Conservation (phyloP, 2,113 vertebrate species). For the Alectura lathami region DNA sequence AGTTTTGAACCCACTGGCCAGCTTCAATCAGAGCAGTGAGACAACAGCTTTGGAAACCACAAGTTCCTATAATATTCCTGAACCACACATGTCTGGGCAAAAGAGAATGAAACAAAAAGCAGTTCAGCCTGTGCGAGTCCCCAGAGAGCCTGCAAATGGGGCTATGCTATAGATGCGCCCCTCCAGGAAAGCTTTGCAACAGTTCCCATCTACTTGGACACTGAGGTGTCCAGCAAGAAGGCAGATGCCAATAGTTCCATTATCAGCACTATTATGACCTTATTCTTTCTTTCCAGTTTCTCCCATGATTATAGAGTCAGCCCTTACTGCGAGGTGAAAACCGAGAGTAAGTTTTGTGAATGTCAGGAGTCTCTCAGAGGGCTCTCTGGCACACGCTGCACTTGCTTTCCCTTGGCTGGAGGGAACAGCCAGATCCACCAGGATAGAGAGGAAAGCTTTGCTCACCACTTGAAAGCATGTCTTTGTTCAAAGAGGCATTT, state of each 20-base stretch:
- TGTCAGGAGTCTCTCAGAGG: neutral
- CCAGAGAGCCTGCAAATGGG: neutral
- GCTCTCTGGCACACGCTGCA: neutral
- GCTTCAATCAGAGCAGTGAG: neutral
- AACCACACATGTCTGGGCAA: neutral
- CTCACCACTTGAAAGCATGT: neutral
- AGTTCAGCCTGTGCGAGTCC: neutral
- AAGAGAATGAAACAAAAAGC: neutral
- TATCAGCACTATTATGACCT: neutral
- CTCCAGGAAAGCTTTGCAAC: neutral
- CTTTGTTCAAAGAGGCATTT: slow-evolving; percentile 12
- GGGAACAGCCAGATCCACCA: neutral
- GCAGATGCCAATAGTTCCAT: neutral
- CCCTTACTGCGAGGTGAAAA: neutral
- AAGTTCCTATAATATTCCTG: neutral
- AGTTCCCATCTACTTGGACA: neutral
- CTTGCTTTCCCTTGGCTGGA: neutral
- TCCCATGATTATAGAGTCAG: neutral
- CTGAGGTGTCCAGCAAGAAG: neutral
- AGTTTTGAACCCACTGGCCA: neutral
- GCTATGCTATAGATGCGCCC: accelerated
- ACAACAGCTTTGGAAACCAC: neutral
- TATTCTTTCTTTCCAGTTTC: neutral
- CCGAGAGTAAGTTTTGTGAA: neutral
- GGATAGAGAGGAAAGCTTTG: neutral